phyloP scores from a whole-genome alignment of 2,797 vertebrate species.

The Danio aesculapii region DNA sequence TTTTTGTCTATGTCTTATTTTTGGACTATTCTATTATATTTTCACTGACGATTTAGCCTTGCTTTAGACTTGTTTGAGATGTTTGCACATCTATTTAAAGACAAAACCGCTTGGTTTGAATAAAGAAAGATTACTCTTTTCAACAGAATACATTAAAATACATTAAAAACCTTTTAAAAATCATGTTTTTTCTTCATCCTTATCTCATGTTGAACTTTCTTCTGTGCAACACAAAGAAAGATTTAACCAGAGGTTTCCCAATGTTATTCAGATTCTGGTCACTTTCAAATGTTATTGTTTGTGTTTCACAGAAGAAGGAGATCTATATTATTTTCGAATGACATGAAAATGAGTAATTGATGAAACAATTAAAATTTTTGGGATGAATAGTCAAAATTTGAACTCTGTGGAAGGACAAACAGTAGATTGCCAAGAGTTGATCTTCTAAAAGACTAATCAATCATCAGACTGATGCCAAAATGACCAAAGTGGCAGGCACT shows the following conservation, averaged over 20 bases:
- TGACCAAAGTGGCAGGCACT: neutral
- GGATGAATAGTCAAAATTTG: neutral
- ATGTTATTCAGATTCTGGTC: neutral
- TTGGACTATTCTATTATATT: too few relatives aligned
- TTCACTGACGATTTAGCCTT: too few relatives aligned
- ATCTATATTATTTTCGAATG: neutral
- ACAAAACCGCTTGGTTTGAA: too few relatives aligned
- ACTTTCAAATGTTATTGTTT: neutral
- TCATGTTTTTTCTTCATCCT: neutral
- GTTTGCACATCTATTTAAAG: too few relatives aligned
- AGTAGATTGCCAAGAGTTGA: neutral
- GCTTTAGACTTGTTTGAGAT: too few relatives aligned
- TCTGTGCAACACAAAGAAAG: neutral
- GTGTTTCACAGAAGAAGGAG: neutral
- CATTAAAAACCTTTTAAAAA: too few relatives aligned
- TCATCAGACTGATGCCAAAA: slow-evolving; percentile 1
- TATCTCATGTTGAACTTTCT: neutral
- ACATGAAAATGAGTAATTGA: neutral
- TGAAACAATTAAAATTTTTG: neutral
- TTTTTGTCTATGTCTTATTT: too few relatives aligned
- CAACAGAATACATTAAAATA: too few relatives aligned
- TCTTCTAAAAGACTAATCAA: slow-evolving; percentile 2
- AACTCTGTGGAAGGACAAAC: neutral
- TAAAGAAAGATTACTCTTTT: too few relatives aligned
- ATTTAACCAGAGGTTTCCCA: neutral